Evolutionary conservation across 1,140 invertebrate species (phyloP).

Genomic region (Alviniconcha marisindica): DNA sequence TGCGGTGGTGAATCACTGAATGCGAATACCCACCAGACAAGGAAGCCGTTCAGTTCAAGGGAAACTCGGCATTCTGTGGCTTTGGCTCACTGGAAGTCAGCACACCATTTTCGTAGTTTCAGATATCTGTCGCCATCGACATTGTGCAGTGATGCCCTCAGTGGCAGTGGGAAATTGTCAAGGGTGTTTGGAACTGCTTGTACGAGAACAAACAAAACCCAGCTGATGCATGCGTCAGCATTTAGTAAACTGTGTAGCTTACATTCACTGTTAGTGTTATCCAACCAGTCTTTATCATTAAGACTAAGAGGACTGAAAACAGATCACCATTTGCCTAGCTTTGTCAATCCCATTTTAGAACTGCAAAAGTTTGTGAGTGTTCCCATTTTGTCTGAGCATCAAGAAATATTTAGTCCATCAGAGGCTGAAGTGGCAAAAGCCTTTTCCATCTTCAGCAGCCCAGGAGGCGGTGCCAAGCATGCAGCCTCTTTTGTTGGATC

Average conservation of each 20-base stretch:
- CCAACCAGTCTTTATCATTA: too few species aligned
- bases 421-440: constrained; percentile 46
- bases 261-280: background rate
- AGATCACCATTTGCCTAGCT: background rate
- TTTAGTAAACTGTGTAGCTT: too few species aligned
- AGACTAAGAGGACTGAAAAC: constrained; percentile 29
- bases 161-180: background rate
- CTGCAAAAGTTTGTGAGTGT: constrained; percentile 46
- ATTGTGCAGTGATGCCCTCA: background rate
- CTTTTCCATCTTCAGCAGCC: constrained; percentile 43
- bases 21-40: too few species aligned
- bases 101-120: too few species aligned
- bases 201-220: too few species aligned
- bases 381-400: constrained; percentile 50
- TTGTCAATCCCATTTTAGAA: constrained; percentile 44
- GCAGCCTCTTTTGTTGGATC: constrained; percentile 52
- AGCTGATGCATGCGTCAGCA: too few species aligned
- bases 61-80: too few species aligned
- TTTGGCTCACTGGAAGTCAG: too few species aligned
- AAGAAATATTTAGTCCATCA: constrained; percentile 51
- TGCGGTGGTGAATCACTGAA: too few species aligned
- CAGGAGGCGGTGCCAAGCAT: constrained; percentile 20
- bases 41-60: too few species aligned
- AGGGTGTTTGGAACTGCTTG: too few species aligned
- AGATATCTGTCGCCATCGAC: background rate